Evolutionary conservation across 2,113 vertebrate genomes (phyloP), one percentile per base, ranked within the genome.

Genomic region (Anolis sagrei): DNA sequence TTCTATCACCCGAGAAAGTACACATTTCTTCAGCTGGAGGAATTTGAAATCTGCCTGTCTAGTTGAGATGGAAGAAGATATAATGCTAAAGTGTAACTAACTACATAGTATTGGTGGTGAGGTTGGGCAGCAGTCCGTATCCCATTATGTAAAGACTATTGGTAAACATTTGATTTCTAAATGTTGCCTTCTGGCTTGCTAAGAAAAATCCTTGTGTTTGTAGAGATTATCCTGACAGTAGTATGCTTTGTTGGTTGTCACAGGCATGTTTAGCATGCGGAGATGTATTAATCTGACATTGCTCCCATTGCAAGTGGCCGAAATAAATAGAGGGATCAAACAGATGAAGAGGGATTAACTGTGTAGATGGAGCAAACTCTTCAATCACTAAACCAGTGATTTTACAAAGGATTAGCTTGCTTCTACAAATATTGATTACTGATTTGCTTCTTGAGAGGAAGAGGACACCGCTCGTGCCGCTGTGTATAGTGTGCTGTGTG

Each of bases 341-440:
- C 93, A 96, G 95, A 97, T 96, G 96, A 97, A 96, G 95, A 96
- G 96, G 97, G 97, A 97, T 97, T 97, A 97, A 96, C 94, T 96
- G 93, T 96, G 96, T 95, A 94, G 94, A 97, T 95, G 96, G 96
- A 96, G 94, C 95, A 97, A 96, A 97, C 96, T 97, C 97, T 95
- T 97, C 97, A 94, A 97, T 97, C 96, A 97, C 92, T 88, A 94
- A 95, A 93, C 90, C 92, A 95, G 94, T 96, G 96, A 96, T 97
- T 97, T 95, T 96, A 95, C 96, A 95, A 97, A 96, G 96, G 96
- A 97, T 97, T 97, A 97, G 94, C 91, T 89, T 94, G 94, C 95
- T 96, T 96, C 96, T 96, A 95, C 95, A 96, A 96, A 97, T 97
- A 97, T 97, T 97, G 97, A 97, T 97, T 95, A 95, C 95, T 97